phyloP scores from a whole-genome alignment of 2,113 vertebrate genomes.

The Oreochromis niloticus region DNA sequence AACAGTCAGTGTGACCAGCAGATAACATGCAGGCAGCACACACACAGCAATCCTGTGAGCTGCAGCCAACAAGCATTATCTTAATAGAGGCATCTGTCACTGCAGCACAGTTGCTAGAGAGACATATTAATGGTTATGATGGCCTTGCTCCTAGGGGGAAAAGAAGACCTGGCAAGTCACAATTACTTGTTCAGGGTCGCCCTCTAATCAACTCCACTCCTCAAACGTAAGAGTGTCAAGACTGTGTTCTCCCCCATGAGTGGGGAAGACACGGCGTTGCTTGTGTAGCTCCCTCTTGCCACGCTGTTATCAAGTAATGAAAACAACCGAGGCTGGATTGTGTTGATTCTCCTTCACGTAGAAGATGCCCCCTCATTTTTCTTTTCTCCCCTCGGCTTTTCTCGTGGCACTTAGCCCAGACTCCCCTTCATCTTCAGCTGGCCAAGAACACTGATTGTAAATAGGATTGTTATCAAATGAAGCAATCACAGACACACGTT shows the following conservation, averaged over 20 bases:
- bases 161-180: conserved; percentile 48
- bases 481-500: conserved; percentile 51
- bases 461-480: conserved; percentile 57
- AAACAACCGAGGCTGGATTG: conserved; percentile 19
- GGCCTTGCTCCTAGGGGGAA: conserved; percentile 8
- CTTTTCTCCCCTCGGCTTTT: neutral
- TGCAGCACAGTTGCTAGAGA: conserved; percentile 5
- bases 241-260: conserved; percentile 5
- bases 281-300: conserved; percentile 13
- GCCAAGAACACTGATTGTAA: conserved; percentile 50
- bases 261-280: conserved; percentile 2
- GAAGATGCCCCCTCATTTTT: conserved; percentile 21
- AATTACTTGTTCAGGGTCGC: conserved; percentile 44
- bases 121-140: conserved; percentile 62
- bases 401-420: conserved; percentile 22
- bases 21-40: neutral
- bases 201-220: conserved; percentile 58
- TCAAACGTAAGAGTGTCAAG: conserved; percentile 46
- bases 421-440: conserved; percentile 29
- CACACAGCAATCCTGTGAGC: neutral
- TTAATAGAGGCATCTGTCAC: conserved; percentile 47
- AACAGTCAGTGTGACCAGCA: neutral
- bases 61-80: neutral
- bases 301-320: conserved; percentile 42
- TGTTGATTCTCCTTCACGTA: conserved; percentile 34